A percentile compares a stretch with the other conserved stretches of the same genome.
Evolutionary conservation across 2,888 invertebrate genomes (phyloP).

Genomic region (Pseudeuparius sepicola): DNA sequence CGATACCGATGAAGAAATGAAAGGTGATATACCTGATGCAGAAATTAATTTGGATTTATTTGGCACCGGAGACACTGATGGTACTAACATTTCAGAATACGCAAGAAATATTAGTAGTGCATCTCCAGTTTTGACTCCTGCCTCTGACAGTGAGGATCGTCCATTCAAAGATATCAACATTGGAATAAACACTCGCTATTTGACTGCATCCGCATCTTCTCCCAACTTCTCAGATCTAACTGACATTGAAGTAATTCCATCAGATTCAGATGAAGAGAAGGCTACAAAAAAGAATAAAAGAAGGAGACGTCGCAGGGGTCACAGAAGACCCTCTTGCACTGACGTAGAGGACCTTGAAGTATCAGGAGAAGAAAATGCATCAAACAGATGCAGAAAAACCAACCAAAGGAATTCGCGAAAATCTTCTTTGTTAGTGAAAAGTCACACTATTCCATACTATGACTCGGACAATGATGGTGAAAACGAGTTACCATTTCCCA

Average conservation of each 20-base stretch:
- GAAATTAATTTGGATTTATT: constrained; percentile 20
- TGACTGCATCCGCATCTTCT: constrained; percentile 15
- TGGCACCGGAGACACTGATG: constrained; percentile 8
- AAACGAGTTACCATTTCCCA: constrained; percentile 23
- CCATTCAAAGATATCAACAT: background rate
- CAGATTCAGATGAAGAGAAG: constrained; percentile 35
- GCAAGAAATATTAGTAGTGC: background rate
- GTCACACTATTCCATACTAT: constrained; percentile 20
- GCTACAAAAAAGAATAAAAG: constrained; percentile 23
- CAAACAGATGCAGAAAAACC: constrained; percentile 6
- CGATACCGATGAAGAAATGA: constrained; percentile 28
- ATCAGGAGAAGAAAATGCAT: constrained; percentile 25
- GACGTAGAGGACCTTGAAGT: constrained; percentile 33
- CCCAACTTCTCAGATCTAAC: constrained; percentile 27
- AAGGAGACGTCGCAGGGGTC: constrained; percentile 24
- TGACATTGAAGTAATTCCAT: constrained; percentile 36
- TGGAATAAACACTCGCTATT: constrained; percentile 2
- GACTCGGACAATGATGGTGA: constrained; percentile 29
- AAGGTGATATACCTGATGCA: constrained; percentile 19
- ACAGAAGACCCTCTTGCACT: constrained; percentile 25
- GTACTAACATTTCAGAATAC: too few species aligned
- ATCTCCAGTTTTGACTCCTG: too few species aligned
- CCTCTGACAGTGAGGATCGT: too few species aligned
- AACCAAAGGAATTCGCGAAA: constrained; percentile 7
- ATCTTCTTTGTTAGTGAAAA: constrained; percentile 10